Percentiles rank a stretch among this genome's conserved stretches.
phyloP scores from a whole-genome alignment of 2,888 invertebrate genomes.

The Dasysyrphus albostriatus region DNA sequence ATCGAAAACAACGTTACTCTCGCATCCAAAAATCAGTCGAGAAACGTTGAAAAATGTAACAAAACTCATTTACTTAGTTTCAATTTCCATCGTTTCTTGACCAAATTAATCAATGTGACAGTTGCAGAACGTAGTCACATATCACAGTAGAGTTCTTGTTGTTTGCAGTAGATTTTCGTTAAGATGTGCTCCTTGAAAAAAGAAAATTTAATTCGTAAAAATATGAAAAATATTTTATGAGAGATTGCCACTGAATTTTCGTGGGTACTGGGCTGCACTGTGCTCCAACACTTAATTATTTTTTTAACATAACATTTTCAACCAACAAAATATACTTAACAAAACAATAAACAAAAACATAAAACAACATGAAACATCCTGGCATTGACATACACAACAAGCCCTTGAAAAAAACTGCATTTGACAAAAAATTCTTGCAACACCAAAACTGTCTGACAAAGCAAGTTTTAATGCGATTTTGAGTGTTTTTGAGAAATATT shows the following conservation, averaged over 20 bases:
- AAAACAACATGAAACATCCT: slow-evolving; percentile 25
- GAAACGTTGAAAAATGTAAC: too few relatives aligned
- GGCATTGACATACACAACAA: slow-evolving; percentile 31
- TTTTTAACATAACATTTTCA: slow-evolving; percentile 7
- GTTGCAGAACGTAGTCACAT: too few relatives aligned
- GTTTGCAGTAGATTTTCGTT: too few relatives aligned
- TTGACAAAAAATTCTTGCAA: slow-evolving; percentile 39
- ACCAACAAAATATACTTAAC: slow-evolving; percentile 47
- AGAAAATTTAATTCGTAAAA: too few relatives aligned
- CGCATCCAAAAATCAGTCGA: too few relatives aligned
- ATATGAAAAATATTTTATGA: not conserved
- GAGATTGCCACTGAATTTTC: not conserved
- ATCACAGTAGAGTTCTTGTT: too few relatives aligned
- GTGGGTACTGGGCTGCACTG: not conserved
- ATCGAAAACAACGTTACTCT: too few relatives aligned
- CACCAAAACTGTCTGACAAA: slow-evolving; percentile 25
- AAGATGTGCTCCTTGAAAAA: too few relatives aligned
- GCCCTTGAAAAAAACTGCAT: not conserved
- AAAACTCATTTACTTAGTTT: too few relatives aligned
- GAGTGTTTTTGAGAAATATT: not conserved
- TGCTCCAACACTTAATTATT: not conserved
- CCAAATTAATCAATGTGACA: too few relatives aligned
- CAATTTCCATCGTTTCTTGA: too few relatives aligned
- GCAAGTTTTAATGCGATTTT: slow-evolving; percentile 51
- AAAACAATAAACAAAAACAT: slow-evolving; percentile 19